Evolutionary conservation across 2,888 invertebrate species (phyloP).

Genomic region (Amorpha juglandis): DNA sequence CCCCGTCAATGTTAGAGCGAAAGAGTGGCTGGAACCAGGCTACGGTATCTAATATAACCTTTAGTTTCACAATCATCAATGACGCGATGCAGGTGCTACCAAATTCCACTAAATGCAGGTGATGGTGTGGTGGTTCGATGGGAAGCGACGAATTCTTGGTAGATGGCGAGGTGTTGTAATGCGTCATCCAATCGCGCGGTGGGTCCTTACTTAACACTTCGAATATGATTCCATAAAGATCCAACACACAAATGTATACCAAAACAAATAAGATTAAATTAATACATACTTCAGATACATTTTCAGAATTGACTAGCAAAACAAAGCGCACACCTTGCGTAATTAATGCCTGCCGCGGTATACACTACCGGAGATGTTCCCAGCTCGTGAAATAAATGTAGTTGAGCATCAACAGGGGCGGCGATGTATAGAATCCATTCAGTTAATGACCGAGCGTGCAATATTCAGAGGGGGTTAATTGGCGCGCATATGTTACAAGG

Average conservation of each 20-base stretch:
- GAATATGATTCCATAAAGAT: constrained; percentile 6
- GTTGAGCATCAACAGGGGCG: constrained; percentile 34
- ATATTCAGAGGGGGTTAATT: constrained; percentile 48
- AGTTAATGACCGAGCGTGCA: constrained; percentile 56
- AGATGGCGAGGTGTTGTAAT: too few species aligned
- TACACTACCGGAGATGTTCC: constrained; percentile 19
- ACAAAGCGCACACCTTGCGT: constrained; percentile 13
- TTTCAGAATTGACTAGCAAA: constrained; percentile 9
- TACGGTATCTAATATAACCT: too few species aligned
- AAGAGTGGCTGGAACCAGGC: too few species aligned
- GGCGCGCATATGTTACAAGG: constrained; percentile 43
- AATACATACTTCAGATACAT: constrained; percentile 19
- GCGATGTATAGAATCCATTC: constrained; percentile 67
- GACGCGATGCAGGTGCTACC: too few species aligned
- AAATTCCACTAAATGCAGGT: too few species aligned
- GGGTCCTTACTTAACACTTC: too few species aligned
- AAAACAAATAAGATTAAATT: constrained; percentile 10
- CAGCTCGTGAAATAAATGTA: constrained; percentile 19
- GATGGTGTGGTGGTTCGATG: too few species aligned
- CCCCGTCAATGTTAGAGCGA: too few species aligned
- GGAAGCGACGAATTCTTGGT: too few species aligned
- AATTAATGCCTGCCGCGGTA: constrained; percentile 17
- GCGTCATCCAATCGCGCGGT: too few species aligned
- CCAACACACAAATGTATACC: neutral
- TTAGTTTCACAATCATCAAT: too few species aligned